Evolutionary conservation across 2,797 vertebrate genomes (phyloP), one percentile per base, ranked within the genome.

Genomic region (Valencia hispanica): DNA sequence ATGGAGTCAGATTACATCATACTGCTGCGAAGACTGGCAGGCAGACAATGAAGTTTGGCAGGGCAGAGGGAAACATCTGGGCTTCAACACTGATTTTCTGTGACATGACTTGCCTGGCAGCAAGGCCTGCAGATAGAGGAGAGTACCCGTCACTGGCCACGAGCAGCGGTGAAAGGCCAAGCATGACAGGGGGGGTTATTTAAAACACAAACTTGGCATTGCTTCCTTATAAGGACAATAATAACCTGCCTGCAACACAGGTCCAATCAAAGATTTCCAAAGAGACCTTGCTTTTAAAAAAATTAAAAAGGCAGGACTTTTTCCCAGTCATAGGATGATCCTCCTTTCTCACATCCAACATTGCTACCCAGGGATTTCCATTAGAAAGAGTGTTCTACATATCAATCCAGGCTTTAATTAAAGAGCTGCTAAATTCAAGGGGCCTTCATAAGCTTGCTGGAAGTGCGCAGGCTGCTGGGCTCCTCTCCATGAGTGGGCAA

Each of bases 341-440:
- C 74, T 77, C 73, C 69, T 82, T 82, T 83, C 78, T 70, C 65
- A 51, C 75, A 22, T 86, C 68, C 74, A 72, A 91, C 69, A 80
- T 68, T 72, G 84, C 83, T 76, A 92, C 89, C 83, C 82, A 61
- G 1, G 80, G 79, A 96, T 96, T 95, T 95, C 91, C 95, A 96
- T 96, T 87, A 95, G 90, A 96, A 96, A 95, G 91, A 81, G 91
- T 93, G 87, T 94, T 96, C 94, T 95, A 89, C 95, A 96, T 94
- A 95, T 96, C 95, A 96, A 96, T 95, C 93, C 93, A 66, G 81
- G 89, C 89, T 89, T 95, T 96, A 96, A 96, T 96, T 96, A 96
- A 95, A 95, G 94, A 95, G 88, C 95, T 95, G 92, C 90, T 95
- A 94, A 94, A 95, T 96, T 95, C 94, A 93, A 82, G 76, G 73